These are phyloP conservation scores for Nipponia nippon DNA, from an alignment of 2,113 vertebrate species.

Conservation along the genomic window DNA sequence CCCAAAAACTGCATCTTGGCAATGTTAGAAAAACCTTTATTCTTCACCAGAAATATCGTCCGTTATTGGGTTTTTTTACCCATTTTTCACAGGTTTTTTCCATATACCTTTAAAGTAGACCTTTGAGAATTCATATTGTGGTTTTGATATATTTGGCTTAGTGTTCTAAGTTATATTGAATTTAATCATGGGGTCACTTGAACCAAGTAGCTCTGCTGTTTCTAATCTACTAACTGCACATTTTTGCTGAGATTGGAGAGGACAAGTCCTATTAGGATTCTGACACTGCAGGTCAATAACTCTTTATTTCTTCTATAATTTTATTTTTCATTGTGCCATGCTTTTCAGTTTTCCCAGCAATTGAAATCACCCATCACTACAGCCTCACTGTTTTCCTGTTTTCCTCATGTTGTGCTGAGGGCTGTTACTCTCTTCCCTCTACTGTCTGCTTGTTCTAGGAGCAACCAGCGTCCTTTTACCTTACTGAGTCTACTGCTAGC, in stretches of 20 bases:
- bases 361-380: conserved; percentile 53
- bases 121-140: conserved; percentile 53
- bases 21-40: not conserved
- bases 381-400: conserved; percentile 45
- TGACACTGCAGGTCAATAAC: conserved; percentile 75
- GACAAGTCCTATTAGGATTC: conserved; percentile 69
- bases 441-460: not conserved
- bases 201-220: conserved; percentile 68
- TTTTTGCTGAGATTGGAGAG: conserved; percentile 73
- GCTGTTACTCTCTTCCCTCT: not conserved
- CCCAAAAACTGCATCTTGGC: not conserved
- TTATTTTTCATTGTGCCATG: conserved; percentile 66
- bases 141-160: conserved; percentile 66
- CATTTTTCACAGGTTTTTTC: not conserved
- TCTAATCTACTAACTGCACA: conserved; percentile 75
- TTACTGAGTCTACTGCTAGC: not conserved
- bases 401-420: conserved; percentile 1
- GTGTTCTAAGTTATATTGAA: conserved; percentile 65
- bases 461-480: not conserved
- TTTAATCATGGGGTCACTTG: conserved; percentile 72
- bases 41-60: not conserved
- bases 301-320: conserved; percentile 73
- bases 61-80: conserved; percentile 6
- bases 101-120: conserved; percentile 46
- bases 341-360: conserved; percentile 69